Base-by-base conservation (phyloP, 92 coral and sea anemone species). In the Micromussa lordhowensis region DNA sequence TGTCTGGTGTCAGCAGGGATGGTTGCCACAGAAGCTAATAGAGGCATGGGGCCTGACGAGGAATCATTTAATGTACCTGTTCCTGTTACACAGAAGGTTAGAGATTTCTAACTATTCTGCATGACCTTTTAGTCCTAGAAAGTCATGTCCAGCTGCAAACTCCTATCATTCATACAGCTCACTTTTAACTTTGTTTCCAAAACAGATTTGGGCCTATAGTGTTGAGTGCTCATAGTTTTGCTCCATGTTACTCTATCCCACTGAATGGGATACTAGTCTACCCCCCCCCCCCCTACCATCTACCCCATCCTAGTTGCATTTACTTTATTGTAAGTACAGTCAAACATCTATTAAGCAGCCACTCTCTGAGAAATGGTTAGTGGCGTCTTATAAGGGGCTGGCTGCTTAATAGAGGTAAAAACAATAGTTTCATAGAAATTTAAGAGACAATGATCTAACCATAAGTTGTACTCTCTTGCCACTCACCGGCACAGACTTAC, bases 21-120 rank as follows among this genome's bases (percentile, higher is more conserved):
- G 95, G 96, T 89, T 73, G 87, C 85, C 5, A 83, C 80, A 88
- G 99, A 97, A 81, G 99, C 97, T 44, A 84, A 88, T 74, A 97
- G 88, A 86, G 98, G 97, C 55, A 90, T 97, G 98, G 98, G 90
- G 14, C 94, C 96, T 36, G 99, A 97, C 64, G 99, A 97, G 86
- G 99, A 96, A 69, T 93, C 99, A 64, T 97, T 97, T 78, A 97
- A 97, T 88, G 97, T 97, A 28, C 94, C 98, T 53, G 95, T 96
- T 34, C 94, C 99, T 15, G 92, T 97, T 34, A 88, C 95, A 82
- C 99, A 96, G 71, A 97, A 97, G 98, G 99, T 96, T 55, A 19
- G 77, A 32, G 53, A 31, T 34, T 18, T 35, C 22, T 4, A 19
- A 15, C 18, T 18, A 4, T 44, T 44, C 51, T 18, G 24, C 5